Percentiles rank a stretch among this genome's conserved stretches.
phyloP scores from a whole-genome alignment of 2,797 vertebrate species.

The Acanthurus leucopareius region DNA sequence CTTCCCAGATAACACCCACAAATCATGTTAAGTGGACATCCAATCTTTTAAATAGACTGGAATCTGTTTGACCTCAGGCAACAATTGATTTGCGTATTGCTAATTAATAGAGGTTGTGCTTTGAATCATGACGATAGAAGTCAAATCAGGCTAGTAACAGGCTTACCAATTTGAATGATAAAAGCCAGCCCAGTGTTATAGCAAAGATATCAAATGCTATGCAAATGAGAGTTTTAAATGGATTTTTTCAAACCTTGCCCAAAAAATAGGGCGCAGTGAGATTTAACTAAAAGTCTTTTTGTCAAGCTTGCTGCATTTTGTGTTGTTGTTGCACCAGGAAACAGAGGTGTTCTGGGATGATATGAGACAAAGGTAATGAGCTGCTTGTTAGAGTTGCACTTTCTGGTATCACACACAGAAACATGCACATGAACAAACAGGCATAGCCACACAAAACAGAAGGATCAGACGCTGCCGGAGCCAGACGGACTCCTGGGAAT shows the following conservation, averaged over 20 bases:
- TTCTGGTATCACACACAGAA: constrained; percentile 21
- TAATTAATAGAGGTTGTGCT: constrained; percentile 74
- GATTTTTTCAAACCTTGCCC: constrained; percentile 24
- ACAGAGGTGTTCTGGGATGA: constrained; percentile 51
- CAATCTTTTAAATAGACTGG: constrained; percentile 68
- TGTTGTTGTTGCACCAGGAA: not conserved
- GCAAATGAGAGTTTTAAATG: constrained; percentile 16
- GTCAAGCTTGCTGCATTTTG: constrained; percentile 5
- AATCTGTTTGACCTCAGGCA: constrained; percentile 68
- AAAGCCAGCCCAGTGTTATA: constrained; percentile 2
- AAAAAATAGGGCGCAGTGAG: constrained; percentile 13
- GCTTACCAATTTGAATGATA: constrained; percentile 7
- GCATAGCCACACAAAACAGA: constrained; percentile 11
- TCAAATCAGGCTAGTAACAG: constrained; percentile 13
- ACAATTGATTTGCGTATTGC: constrained; percentile 70
- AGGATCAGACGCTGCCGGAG: constrained; percentile 49
- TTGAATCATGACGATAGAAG: constrained; percentile 34
- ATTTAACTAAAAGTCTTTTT: constrained; percentile 3
- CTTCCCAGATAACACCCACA: constrained; percentile 62
- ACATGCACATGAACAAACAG: constrained; percentile 26
- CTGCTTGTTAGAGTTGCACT: constrained; percentile 41
- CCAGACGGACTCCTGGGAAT: constrained; percentile 51
- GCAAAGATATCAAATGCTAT: constrained; percentile 28
- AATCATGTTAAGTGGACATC: constrained; percentile 68
- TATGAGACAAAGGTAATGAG: constrained; percentile 58